A percentile compares a stretch with the other conserved stretches of the same genome.
These are phyloP conservation scores for Madoqua kirkii DNA, from an alignment of 2,113 vertebrate genomes.

Conservation along the genomic window DNA sequence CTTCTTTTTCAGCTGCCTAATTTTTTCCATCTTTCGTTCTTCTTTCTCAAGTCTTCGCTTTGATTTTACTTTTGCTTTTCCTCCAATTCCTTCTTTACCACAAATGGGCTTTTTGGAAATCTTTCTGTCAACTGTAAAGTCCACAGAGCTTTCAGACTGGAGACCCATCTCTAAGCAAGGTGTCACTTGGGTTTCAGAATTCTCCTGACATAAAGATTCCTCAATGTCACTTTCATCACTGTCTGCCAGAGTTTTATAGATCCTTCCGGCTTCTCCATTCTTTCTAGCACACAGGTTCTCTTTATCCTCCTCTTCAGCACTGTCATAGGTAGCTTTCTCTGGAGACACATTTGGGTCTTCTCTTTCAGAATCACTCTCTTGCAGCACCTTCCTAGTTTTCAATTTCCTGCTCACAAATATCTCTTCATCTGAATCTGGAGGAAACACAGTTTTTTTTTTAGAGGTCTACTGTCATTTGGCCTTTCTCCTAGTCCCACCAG, in stretches of 20 bases:
- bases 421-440: slow-evolving; percentile 92
- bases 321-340: slow-evolving; percentile 40
- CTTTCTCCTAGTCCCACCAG: neutral
- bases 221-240: slow-evolving; percentile 78
- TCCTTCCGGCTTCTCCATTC: slow-evolving; percentile 59
- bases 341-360: slow-evolving; percentile 69
- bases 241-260: slow-evolving; percentile 68
- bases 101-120: slow-evolving; percentile 31
- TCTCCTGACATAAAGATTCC: neutral
- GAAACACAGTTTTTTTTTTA: neutral
- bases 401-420: slow-evolving; percentile 84
- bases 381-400: slow-evolving; percentile 83
- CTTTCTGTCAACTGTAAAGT: slow-evolving; percentile 39
- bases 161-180: neutral
- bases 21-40: slow-evolving; percentile 62
- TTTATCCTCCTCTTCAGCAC: slow-evolving; percentile 66
- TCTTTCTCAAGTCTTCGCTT: slow-evolving; percentile 79
- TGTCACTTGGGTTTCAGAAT: neutral
- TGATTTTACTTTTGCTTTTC: slow-evolving; percentile 74
- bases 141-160: slow-evolving; percentile 18
- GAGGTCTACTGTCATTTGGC: neutral
- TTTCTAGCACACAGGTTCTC: slow-evolving; percentile 8
- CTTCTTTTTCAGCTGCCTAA: slow-evolving; percentile 80
- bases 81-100: neutral
- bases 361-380: slow-evolving; percentile 89